Base-by-base conservation (phyloP, 2,888 invertebrate genomes). In the Drosophila meridionalis region DNA sequence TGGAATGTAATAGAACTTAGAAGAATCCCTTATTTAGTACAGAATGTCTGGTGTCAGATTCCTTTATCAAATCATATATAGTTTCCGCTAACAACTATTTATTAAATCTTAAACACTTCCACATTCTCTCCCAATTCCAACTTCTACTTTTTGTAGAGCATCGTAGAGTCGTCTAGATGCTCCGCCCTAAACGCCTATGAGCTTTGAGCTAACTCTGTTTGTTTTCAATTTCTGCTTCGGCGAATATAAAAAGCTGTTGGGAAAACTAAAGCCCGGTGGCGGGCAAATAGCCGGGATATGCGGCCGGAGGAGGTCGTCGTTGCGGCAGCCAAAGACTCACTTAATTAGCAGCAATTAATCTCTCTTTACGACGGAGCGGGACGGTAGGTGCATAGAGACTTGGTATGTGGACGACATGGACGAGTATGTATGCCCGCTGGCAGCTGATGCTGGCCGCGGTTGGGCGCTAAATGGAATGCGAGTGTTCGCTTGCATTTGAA, bases 291-390 rank as follows among this genome's bases (percentile, higher is more conserved):
- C 48, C 42, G 56, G 56, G 32, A 56, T 48, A 5, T 30, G 60
- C 43, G 68, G 73, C 73, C 11, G n/a, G 68, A 71, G 72, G 47
- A 53, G 40, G 43, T 68, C 56, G 57, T 57, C 48, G 56, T 56
- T 34, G 38, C 68, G 48, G 59, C 69, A 65, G 47, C 61, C 55
- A 45, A 47, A 68, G 65, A 68, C 73, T 63, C 53, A 61, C 67
- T 71, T 75, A 87, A 87, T 83, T 83, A 81, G 69, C 76, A 58
- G 71, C 76, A 83, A 83, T 83, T 83, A 87, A 84, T 83, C 82
- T 76, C 60, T 34, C 38, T 11, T 30, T 47, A 28, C 40, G 36
- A n/a, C 20, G 20, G 45, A 48, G 58, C 11, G 28, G 55, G 14
- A 20, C 30, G 34, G 50, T 40, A 36, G 48, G 28, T 47, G 68